These are phyloP conservation scores for Acanthochromis polyacanthus DNA, from an alignment of 2,113 vertebrate genomes.

Conservation along the genomic window DNA sequence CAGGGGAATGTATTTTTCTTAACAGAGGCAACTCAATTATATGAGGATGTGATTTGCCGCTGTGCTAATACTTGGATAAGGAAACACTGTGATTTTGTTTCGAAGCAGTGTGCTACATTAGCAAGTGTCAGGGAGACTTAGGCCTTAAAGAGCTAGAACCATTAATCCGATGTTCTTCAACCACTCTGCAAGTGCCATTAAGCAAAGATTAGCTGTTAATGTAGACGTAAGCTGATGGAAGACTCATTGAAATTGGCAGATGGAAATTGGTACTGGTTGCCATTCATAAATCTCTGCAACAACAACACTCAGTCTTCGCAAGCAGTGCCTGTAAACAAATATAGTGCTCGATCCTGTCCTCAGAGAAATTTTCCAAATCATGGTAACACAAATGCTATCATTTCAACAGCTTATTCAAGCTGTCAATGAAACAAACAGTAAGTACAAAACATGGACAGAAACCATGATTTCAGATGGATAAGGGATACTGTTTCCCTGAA, in stretches of 20 bases:
- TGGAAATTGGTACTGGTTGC: neutral
- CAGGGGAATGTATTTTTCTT: slow-evolving; percentile 65
- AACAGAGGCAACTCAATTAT: slow-evolving; percentile 68
- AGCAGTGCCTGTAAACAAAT: slow-evolving; percentile 12
- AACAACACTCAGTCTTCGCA: slow-evolving; percentile 11
- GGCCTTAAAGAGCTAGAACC: slow-evolving; percentile 61
- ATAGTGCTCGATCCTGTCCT: neutral
- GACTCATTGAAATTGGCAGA: slow-evolving; percentile 9
- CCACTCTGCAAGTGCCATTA: slow-evolving; percentile 37
- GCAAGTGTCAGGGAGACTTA: slow-evolving; percentile 51
- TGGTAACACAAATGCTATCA: neutral
- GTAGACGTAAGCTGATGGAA: slow-evolving; percentile 42
- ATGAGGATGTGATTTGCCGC: slow-evolving; percentile 61
- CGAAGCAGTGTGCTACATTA: slow-evolving; percentile 49
- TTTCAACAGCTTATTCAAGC: neutral
- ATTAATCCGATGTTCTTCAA: slow-evolving; percentile 63
- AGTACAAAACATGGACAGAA: neutral
- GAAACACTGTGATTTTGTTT: slow-evolving; percentile 43
- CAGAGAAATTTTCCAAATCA: neutral
- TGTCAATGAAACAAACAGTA: neutral
- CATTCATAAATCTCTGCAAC: slow-evolving; percentile 25
- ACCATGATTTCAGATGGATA: too few relatives aligned
- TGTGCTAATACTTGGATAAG: slow-evolving; percentile 50
- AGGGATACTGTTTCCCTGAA: neutral
- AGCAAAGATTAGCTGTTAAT: slow-evolving; percentile 41